A percentile compares a stretch with the other conserved stretches of the same genome.
Evolutionary conservation across 2,113 vertebrate genomes (phyloP).

Genomic region (Acrocephalus arundinaceus): DNA sequence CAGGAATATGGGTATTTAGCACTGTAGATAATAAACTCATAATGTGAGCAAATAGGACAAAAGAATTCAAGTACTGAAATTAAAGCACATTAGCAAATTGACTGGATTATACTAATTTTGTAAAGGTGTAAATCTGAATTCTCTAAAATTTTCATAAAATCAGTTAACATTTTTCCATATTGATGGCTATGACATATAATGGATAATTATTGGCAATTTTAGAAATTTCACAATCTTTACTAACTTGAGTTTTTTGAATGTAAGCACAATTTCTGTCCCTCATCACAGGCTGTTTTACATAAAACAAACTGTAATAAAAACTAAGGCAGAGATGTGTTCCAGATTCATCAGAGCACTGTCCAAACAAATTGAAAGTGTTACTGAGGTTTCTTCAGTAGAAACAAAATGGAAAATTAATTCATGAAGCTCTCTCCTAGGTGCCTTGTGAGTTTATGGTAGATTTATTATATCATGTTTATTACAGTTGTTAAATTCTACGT

Average conservation of each 20-base stretch:
- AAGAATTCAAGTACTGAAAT: neutral
- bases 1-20: neutral
- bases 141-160: neutral
- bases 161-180: neutral
- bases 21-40: neutral
- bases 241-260: slow-evolving; percentile 62
- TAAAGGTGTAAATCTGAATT: neutral
- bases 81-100: neutral
- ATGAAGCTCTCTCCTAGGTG: neutral
- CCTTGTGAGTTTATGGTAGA: neutral
- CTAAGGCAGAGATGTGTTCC: slow-evolving; percentile 63
- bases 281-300: slow-evolving; percentile 55
- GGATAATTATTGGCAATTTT: neutral
- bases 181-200: rapidly evolving
- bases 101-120: neutral
- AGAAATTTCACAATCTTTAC: slow-evolving; percentile 47
- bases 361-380: slow-evolving; percentile 63
- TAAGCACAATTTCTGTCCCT: slow-evolving; percentile 31
- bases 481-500: neutral
- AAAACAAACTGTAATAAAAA: slow-evolving; percentile 68
- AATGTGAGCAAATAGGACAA: neutral
- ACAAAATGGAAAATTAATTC: neutral
- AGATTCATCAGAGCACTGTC: slow-evolving; percentile 49
- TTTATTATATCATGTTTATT: neutral
- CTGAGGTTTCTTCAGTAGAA: slow-evolving; percentile 62